These are phyloP conservation scores for Carlito syrichta DNA, from an alignment of 2,113 vertebrate genomes.

Conservation along the genomic window DNA sequence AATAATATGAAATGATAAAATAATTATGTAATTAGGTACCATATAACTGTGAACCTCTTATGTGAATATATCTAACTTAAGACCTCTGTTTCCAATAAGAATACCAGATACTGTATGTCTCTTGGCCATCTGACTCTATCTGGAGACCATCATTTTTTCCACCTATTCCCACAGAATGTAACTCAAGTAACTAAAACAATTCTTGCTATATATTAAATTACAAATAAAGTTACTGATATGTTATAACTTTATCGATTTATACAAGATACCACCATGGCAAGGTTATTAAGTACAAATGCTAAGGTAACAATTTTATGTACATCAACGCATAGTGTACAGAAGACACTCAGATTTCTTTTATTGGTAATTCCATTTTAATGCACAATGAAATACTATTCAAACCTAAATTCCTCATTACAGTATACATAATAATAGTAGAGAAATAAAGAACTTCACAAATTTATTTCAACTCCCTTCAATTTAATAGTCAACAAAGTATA, in stretches of 20 bases:
- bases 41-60: background rate
- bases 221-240: background rate
- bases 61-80: background rate
- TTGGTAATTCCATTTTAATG: background rate
- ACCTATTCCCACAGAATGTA: constrained; percentile 45
- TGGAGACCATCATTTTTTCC: constrained; percentile 12
- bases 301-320: background rate
- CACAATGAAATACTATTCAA: background rate
- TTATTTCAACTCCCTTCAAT: background rate
- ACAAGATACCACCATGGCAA: background rate
- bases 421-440: background rate
- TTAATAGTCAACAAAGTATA: background rate
- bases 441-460: background rate
- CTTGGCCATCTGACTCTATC: constrained; percentile 48
- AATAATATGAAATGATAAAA: background rate
- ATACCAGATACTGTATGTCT: constrained; percentile 26
- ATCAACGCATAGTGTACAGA: background rate
- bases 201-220: constrained; percentile 27
- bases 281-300: background rate
- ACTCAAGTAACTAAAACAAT: constrained; percentile 54
- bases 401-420: background rate
- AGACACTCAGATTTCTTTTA: background rate
- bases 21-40: constrained; percentile 27
- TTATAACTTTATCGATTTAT: background rate
- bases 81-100: constrained; percentile 51